Percentiles rank a stretch among this genome's conserved stretches.
Evolutionary conservation across 2,797 vertebrate species (phyloP).

Genomic region (Malacoctenus gilli): DNA sequence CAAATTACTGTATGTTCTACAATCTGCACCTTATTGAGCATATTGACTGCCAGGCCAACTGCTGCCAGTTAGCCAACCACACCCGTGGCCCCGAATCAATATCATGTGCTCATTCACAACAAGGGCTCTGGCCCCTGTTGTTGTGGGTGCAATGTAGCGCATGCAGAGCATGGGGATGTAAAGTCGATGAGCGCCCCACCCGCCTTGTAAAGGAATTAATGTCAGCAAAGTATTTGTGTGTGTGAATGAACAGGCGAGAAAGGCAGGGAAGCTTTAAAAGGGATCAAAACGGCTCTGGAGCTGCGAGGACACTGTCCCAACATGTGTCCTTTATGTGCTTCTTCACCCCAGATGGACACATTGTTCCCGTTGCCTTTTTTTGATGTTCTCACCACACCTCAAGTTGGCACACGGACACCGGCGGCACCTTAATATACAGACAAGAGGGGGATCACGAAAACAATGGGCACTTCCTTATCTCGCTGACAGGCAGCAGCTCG

Average conservation of each 20-base stretch:
- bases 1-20: constrained; percentile 65
- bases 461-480: constrained; percentile 68
- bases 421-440: constrained; percentile 24
- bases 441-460: constrained; percentile 57
- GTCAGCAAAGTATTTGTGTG: background rate
- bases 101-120: constrained; percentile 47
- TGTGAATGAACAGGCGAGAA: background rate
- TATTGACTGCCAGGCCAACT: constrained; percentile 73
- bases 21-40: constrained; percentile 62
- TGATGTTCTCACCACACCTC: constrained; percentile 29
- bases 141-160: constrained; percentile 5
- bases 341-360: constrained; percentile 50
- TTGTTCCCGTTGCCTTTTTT: constrained; percentile 37
- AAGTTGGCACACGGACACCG: constrained; percentile 36
- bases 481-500: constrained; percentile 47
- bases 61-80: constrained; percentile 64
- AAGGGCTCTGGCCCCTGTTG: constrained; percentile 38
- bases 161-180: constrained; percentile 5
- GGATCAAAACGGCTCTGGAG: background rate
- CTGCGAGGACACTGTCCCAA: background rate
- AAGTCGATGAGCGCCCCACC: constrained; percentile 4
- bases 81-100: constrained; percentile 68
- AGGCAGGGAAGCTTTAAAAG: background rate
- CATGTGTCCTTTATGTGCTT: constrained; percentile 17
- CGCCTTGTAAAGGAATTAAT: constrained; percentile 22